Conservation (phyloP, 2,797 vertebrate species). For the Phoebastria nigripes region DNA sequence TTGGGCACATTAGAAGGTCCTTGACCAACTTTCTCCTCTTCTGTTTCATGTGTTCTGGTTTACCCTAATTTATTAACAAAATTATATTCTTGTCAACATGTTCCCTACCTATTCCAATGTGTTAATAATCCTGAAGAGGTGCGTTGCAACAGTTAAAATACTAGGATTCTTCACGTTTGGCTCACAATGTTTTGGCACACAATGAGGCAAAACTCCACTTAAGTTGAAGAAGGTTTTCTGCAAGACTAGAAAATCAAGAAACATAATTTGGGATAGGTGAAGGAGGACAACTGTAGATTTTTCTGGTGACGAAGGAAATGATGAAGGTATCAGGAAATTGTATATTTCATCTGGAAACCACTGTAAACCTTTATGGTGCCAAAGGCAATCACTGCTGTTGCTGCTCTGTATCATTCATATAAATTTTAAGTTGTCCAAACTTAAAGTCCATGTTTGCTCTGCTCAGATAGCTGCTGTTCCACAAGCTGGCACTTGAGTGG, state of each 20-base stretch:
- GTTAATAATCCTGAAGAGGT: neutral
- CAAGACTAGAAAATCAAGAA: neutral
- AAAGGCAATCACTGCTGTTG: neutral
- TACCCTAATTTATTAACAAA: neutral
- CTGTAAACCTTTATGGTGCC: neutral
- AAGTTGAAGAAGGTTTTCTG: neutral
- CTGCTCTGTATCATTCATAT: neutral
- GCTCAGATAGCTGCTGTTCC: neutral
- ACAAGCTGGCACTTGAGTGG: neutral
- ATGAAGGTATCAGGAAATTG: neutral
- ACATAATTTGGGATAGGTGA: neutral
- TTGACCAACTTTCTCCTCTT: neutral
- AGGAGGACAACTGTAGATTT: neutral
- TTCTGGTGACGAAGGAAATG: neutral
- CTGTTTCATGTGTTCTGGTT: neutral
- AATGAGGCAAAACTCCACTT: neutral
- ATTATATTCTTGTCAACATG: neutral
- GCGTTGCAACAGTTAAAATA: neutral
- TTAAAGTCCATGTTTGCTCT: neutral
- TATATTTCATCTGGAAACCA: neutral
- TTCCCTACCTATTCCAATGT: neutral
- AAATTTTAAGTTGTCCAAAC: neutral
- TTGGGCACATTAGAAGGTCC: neutral
- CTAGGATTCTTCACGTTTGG: neutral
- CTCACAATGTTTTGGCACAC: neutral